Conservation (phyloP, 1,140 invertebrate genomes). For the Habropoda laboriosa region DNA sequence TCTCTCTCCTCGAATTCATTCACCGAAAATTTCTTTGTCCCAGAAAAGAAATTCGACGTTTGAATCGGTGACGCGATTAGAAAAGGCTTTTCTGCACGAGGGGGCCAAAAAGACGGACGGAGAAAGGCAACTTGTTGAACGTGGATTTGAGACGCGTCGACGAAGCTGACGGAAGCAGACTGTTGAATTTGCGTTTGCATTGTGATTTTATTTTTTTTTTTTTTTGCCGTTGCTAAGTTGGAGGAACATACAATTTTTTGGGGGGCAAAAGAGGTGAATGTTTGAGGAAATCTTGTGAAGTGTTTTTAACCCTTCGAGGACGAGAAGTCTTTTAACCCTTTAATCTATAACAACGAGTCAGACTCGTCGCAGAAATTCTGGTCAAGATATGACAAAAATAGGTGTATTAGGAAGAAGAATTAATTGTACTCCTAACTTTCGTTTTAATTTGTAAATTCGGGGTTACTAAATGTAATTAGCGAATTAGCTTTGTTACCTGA, state of each 20-base stretch:
- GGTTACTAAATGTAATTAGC: no score
- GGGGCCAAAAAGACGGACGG: neutral
- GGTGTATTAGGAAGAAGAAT: no score
- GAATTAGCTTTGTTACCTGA: no score
- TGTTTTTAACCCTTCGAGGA: no score
- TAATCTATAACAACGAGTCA: no score
- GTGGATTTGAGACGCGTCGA: slow-evolving; percentile 7
- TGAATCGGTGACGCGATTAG: slow-evolving; percentile 31
- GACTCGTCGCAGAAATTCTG: no score
- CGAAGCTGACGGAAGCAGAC: neutral
- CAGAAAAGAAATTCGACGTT: neutral
- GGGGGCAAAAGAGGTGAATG: neutral
- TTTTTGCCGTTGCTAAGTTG: no score
- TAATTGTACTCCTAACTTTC: no score
- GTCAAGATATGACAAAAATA: no score
- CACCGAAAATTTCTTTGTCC: slow-evolving; percentile 2
- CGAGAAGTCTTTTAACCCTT: no score
- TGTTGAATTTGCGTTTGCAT: slow-evolving; percentile 14
- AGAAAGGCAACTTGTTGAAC: slow-evolving; percentile 31
- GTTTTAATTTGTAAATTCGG: no score
- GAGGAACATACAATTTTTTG: neutral
- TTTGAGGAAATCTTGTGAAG: no score
- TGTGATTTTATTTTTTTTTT: neutral
- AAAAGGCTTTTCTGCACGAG: neutral
- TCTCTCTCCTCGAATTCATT: neutral